Evolutionary conservation across 2,888 invertebrate species (phyloP).

Genomic region (Troides oblongomaculatus): DNA sequence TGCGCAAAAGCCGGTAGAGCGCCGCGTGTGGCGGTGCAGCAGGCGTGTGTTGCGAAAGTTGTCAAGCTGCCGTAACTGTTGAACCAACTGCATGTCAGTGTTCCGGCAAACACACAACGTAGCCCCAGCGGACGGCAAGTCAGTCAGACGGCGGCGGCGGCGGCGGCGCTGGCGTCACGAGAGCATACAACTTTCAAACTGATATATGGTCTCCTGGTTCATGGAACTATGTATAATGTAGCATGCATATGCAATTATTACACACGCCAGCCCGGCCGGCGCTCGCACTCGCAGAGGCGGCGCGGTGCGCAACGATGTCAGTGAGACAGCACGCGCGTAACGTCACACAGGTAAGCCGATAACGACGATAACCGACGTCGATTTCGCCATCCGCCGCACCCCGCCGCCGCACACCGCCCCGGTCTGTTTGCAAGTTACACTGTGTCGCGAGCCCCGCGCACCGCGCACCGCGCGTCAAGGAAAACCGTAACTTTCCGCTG

Average conservation of each 20-base stretch:
- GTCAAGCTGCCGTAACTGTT: conserved; percentile 52
- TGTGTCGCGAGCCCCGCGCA: conserved; percentile 13
- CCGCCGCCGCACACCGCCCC: background rate
- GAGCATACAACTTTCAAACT: no score
- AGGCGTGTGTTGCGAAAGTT: conserved; percentile 28
- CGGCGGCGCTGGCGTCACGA: no score
- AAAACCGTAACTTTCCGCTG: no score
- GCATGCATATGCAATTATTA: conserved; percentile 1
- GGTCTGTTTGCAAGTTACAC: conserved; percentile 6
- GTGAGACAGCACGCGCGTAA: conserved; percentile 37
- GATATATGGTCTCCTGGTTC: no score
- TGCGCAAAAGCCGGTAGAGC: background rate
- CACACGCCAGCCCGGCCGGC: background rate
- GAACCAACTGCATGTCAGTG: no score
- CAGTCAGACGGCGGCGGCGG: no score
- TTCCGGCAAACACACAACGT: no score
- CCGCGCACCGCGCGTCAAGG: background rate
- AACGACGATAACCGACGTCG: conserved; percentile 47
- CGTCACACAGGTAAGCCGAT: conserved; percentile 62
- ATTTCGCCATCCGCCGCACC: conserved; percentile 10
- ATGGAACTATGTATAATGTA: no score
- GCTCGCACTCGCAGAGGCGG: background rate
- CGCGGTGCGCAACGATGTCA: background rate
- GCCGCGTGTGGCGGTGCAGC: conserved; percentile 2
- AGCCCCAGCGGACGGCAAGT: no score